These are phyloP conservation scores for Drosophila auraria DNA, from an alignment of 1,140 invertebrate genomes.

Conservation along the genomic window DNA sequence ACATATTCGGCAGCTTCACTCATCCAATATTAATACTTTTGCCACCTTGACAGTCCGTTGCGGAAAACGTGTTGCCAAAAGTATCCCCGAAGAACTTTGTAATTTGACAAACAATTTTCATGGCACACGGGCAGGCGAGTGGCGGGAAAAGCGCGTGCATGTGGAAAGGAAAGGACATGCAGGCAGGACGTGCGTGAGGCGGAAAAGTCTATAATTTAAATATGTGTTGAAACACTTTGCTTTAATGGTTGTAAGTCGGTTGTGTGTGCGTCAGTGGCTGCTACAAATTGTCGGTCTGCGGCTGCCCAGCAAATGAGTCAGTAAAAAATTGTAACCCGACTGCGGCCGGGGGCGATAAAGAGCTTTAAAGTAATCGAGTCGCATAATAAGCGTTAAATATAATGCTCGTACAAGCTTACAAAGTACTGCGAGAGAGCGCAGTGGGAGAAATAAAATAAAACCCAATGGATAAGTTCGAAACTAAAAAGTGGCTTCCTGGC, in stretches of 20 bases:
- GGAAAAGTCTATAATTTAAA: constrained; percentile 63
- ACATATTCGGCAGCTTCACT: background rate
- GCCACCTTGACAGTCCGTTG: constrained; percentile 3
- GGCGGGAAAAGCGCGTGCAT: constrained; percentile 44
- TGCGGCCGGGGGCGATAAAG: constrained; percentile 42
- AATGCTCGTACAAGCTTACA: constrained; percentile 51
- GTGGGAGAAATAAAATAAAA: constrained; percentile 40
- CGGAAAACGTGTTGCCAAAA: constrained; percentile 25
- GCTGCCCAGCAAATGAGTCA: constrained; percentile 26
- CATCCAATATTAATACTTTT: constrained; percentile 1
- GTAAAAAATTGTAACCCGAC: constrained; percentile 36
- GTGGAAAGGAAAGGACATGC: constrained; percentile 3
- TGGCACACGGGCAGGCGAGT: constrained; percentile 21
- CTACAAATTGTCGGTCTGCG: constrained; percentile 39
- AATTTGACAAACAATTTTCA: constrained; percentile 46
- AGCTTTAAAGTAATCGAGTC: constrained; percentile 62
- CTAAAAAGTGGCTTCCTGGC: constrained; percentile 50
- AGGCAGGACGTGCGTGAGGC: constrained; percentile 34
- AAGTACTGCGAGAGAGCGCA: background rate
- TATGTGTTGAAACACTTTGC: constrained; percentile 56
- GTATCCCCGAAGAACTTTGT: constrained; percentile 30
- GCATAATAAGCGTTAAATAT: constrained; percentile 72
- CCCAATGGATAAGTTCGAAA: constrained; percentile 24
- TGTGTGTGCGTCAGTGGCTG: constrained; percentile 30
- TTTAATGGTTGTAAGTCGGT: constrained; percentile 54